Evolutionary conservation across 2,113 vertebrate genomes (phyloP), one percentile per base, ranked within the genome.

Genomic region (Anoplopoma fimbria): DNA sequence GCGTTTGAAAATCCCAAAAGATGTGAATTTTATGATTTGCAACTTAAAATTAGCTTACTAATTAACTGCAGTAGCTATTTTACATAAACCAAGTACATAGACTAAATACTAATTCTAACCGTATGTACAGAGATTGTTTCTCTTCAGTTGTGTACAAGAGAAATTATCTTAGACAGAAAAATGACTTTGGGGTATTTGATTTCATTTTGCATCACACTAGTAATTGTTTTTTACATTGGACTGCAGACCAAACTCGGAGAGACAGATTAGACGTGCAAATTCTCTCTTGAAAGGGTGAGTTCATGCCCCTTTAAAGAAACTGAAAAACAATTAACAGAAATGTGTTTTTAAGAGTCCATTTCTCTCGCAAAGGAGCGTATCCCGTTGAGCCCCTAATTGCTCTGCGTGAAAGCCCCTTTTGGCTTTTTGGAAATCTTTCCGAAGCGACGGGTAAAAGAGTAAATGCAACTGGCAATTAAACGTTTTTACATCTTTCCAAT

Each of bases 261-360:
- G 29, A n/a, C n/a, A 40, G 42, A 70, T 75, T 62, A 82, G 15
- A 74, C 51, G 70, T 74, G 49, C 73, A 81, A 81, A 23, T 69
- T 49, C 45, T 68, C 40, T 74, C 38, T 62, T 58, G 68, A 77
- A 75, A 70, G 63, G 45, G 58, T 60, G 84, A 77, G 58, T 64
- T 34, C 63, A 64, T 68, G 31, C 4, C 55, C 21, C 7, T 47
- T 74, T 12, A n/a, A 70, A 69, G 34, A 49, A 38, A 23, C 34
- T n/a, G 6, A 55, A 69, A 61, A 69, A 75, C 57, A 45, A 63
- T 75, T 47, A 75, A 14, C 13, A 21, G n/a, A 69, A 69, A 45
- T 47, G 33, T 36, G n/a, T 53, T 62, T 77, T 65, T 36, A 31
- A 70, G 12, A 27, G 27, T 40, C 60, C 8, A 60, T 60, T 72